Evolutionary conservation across 2,113 vertebrate species (phyloP).

Genomic region (Rhinolophus ferrumequinum): DNA sequence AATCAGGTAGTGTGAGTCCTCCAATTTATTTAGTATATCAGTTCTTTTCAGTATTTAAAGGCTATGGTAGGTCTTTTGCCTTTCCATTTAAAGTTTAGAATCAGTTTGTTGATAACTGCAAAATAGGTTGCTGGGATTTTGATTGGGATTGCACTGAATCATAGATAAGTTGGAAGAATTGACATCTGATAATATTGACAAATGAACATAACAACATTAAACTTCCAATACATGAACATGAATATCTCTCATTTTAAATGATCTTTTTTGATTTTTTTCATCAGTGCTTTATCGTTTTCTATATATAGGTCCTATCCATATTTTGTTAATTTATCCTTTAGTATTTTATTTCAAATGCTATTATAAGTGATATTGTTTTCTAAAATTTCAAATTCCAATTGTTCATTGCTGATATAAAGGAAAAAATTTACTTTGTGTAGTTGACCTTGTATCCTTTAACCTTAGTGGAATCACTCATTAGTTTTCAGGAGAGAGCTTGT

Average conservation of each 20-base stretch:
- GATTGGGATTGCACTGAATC: not conserved
- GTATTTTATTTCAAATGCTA: not conserved
- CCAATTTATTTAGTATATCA: not conserved
- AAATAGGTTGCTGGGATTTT: not conserved
- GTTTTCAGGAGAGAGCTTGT: not conserved
- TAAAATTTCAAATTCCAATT: not conserved
- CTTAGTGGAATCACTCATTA: not conserved
- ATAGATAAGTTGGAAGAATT: not conserved
- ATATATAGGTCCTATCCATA: not conserved
- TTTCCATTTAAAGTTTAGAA: not conserved
- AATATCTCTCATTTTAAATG: not conserved
- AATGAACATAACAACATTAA: not conserved
- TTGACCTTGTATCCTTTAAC: not conserved
- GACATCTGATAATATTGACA: not conserved
- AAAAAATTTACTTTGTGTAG: not conserved
- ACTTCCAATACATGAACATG: not conserved
- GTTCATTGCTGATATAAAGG: not conserved
- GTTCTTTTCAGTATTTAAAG: not conserved
- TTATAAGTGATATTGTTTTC: not conserved
- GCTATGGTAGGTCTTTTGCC: not conserved
- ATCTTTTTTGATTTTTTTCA: not conserved
- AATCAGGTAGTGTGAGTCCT: not conserved
- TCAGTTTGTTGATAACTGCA: not conserved
- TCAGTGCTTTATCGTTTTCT: not conserved
- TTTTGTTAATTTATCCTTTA: not conserved